phyloP scores from a whole-genome alignment of 2,888 invertebrate species.

The Chromoteleia sp. region DNA sequence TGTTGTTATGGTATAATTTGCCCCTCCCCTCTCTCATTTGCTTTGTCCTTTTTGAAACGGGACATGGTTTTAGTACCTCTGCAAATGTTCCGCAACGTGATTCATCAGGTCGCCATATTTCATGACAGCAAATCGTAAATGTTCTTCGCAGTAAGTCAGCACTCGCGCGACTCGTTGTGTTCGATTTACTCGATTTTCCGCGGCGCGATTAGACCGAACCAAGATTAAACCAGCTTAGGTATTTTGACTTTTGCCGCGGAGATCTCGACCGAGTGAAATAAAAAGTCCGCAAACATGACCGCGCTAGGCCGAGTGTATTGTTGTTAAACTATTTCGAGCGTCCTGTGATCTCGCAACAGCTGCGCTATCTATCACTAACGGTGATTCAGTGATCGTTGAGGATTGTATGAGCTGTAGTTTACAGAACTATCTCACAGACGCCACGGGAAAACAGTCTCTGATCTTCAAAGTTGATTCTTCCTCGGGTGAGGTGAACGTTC shows the following conservation, averaged over 20 bases:
- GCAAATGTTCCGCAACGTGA: slow-evolving; percentile 71
- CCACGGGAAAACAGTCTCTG: slow-evolving; percentile 73
- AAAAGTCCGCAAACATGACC: slow-evolving; percentile 23
- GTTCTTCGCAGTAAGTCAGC: slow-evolving; percentile 56
- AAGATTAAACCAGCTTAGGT: slow-evolving; percentile 46
- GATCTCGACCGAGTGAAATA: slow-evolving; percentile 24
- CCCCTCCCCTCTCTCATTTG: slow-evolving; percentile 7
- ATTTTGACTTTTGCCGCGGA: slow-evolving; percentile 52
- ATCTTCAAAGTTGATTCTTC: slow-evolving; percentile 79
- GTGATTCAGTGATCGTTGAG: slow-evolving; percentile 83
- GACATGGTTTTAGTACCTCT: slow-evolving; percentile 57
- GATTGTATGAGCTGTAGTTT: slow-evolving; percentile 78
- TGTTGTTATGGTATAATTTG: slow-evolving; percentile 40
- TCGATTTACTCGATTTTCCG: slow-evolving; percentile 65
- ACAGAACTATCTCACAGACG: slow-evolving; percentile 78
- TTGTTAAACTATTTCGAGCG: slow-evolving; percentile 82
- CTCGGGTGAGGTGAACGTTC: background rate
- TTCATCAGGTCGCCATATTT: slow-evolving; percentile 70
- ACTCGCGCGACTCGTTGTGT: slow-evolving; percentile 39
- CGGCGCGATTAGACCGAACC: slow-evolving; percentile 41
- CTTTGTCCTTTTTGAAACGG: slow-evolving; percentile 46
- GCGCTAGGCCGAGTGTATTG: slow-evolving; percentile 75
- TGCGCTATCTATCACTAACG: slow-evolving; percentile 83
- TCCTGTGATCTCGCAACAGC: slow-evolving; percentile 80
- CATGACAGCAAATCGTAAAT: slow-evolving; percentile 67